Conservation (phyloP, 1,140 invertebrate species). For the Lasaia peninsularis region DNA sequence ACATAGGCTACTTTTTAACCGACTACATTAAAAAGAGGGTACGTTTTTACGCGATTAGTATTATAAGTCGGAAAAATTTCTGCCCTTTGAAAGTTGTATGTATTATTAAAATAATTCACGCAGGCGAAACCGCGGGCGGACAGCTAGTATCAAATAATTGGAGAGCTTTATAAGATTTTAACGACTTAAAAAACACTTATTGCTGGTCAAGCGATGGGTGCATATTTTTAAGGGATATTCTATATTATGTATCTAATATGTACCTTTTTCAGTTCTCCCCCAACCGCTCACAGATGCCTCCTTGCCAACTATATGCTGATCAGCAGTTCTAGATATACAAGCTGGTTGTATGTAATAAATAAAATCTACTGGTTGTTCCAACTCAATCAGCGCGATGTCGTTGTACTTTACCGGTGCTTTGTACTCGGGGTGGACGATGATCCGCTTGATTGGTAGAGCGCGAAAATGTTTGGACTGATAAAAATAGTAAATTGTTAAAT, state of each 20-base stretch:
- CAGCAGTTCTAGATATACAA: not conserved
- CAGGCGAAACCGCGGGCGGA: too few species aligned
- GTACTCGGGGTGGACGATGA: constrained; percentile 3
- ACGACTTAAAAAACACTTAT: too few species aligned
- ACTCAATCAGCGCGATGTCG: constrained; percentile 4
- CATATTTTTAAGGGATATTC: too few species aligned
- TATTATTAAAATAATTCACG: too few species aligned
- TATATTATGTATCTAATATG: not conserved
- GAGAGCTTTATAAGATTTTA: too few species aligned
- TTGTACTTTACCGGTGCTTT: not conserved
- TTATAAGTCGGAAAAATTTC: too few species aligned
- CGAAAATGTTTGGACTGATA: not conserved
- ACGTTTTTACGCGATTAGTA: too few species aligned
- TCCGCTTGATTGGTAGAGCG: not conserved
- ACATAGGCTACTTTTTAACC: too few species aligned
- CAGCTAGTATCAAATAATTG: too few species aligned
- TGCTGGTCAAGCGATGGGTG: too few species aligned
- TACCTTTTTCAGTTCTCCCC: not conserved
- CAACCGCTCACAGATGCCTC: not conserved
- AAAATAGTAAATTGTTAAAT: not conserved
- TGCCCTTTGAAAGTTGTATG: too few species aligned
- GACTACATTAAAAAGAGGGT: too few species aligned
- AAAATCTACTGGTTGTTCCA: not conserved
- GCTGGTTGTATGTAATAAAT: not conserved
- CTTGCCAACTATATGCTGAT: not conserved